phyloP scores from a whole-genome alignment of 2,888 invertebrate genomes.

The Icerya purchasi region DNA sequence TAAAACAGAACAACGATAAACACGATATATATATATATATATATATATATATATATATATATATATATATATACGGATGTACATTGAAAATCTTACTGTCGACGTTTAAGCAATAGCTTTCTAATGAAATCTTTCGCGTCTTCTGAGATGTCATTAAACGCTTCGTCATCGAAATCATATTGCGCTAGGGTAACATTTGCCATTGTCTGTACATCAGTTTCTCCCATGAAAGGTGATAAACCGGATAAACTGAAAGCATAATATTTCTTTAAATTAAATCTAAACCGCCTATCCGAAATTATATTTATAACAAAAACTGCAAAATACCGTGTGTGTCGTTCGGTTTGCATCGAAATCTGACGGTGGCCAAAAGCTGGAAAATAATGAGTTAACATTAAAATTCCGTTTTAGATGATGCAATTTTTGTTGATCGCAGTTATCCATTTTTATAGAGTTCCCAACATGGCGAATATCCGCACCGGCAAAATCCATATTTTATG shows the following conservation, averaged over 20 bases:
- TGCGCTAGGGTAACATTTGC: slow-evolving; percentile 94
- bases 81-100: slow-evolving; percentile 45
- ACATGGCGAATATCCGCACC: too few relatives aligned
- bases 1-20: too few relatives aligned
- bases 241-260: slow-evolving; percentile 66
- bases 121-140: slow-evolving; percentile 91
- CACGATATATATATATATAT: too few relatives aligned
- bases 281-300: background rate
- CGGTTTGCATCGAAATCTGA: background rate
- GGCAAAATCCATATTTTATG: too few relatives aligned
- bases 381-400: too few relatives aligned
- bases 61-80: background rate
- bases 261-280: background rate
- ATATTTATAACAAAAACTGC: background rate
- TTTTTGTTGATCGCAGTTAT: too few relatives aligned
- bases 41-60: background rate
- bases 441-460: too few relatives aligned
- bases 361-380: too few relatives aligned
- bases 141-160: slow-evolving; percentile 81
- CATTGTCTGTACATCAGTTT: slow-evolving; percentile 92
- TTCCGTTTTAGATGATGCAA: too few relatives aligned
- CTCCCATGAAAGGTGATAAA: slow-evolving; percentile 94
- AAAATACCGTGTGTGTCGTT: background rate
- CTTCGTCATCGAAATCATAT: slow-evolving; percentile 94
- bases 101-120: slow-evolving; percentile 74